Percentiles rank a stretch among this genome's conserved stretches.
Conservation (phyloP, 2,113 vertebrate genomes). For the Rallus limicola region DNA sequence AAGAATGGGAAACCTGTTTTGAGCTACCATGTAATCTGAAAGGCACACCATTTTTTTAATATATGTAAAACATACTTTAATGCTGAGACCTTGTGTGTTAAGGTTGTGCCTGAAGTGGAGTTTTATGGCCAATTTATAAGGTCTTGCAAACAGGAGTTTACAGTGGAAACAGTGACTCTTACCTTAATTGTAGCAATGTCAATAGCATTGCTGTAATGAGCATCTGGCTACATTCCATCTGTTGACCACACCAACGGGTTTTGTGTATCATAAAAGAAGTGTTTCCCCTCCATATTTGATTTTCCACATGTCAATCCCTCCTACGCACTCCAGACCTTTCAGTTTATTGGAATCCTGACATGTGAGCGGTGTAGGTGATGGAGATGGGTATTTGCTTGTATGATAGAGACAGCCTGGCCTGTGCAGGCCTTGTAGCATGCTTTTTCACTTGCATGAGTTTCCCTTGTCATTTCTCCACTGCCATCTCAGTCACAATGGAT, state of each 20-base stretch:
- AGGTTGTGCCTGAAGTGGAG: conserved; percentile 58
- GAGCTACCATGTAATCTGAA: conserved; percentile 55
- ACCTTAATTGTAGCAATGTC: conserved; percentile 71
- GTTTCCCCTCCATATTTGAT: conserved; percentile 54
- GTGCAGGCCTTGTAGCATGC: rapidly evolving
- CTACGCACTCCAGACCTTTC: neutral
- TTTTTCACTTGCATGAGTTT: neutral
- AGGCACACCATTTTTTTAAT: conserved; percentile 44
- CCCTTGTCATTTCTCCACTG: neutral
- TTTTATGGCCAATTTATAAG: conserved; percentile 70
- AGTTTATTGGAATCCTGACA: conserved; percentile 22
- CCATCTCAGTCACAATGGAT: neutral
- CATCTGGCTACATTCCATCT: conserved; percentile 68
- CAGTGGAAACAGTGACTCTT: conserved; percentile 72
- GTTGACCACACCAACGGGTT: conserved; percentile 68
- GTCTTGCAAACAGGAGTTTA: conserved; percentile 68
- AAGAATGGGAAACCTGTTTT: conserved; percentile 67
- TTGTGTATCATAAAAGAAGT: conserved; percentile 59
- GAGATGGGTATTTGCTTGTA: neutral
- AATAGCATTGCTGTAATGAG: conserved; percentile 71
- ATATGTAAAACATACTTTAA: conserved; percentile 62
- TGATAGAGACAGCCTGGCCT: neutral
- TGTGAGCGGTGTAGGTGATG: neutral
- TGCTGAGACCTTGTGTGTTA: conserved; percentile 53
- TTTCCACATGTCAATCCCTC: conserved; percentile 52